phyloP scores from a whole-genome alignment of 2,888 invertebrate genomes.

The Drosophila sordidula region DNA sequence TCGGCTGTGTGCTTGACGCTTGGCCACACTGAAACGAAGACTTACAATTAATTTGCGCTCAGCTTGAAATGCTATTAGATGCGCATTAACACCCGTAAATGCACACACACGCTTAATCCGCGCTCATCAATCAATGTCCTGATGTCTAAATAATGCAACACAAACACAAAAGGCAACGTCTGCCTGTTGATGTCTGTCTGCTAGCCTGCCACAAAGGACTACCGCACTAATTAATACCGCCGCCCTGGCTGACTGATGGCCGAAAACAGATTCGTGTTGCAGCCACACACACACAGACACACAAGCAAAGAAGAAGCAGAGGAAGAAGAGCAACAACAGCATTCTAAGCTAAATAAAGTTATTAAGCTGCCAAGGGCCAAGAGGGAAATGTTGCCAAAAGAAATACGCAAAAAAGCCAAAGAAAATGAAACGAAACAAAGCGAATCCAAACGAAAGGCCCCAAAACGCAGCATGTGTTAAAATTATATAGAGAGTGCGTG shows the following conservation, averaged over 20 bases:
- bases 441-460: conserved; percentile 38
- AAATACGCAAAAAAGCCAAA: conserved; percentile 10
- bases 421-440: conserved; percentile 46
- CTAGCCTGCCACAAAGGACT: conserved; percentile 70
- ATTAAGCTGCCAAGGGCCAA: conserved; percentile 60
- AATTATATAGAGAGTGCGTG: conserved; percentile 81
- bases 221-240: conserved; percentile 78
- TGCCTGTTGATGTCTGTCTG: conserved; percentile 7
- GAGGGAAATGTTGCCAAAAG: conserved; percentile 70
- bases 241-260: conserved; percentile 55
- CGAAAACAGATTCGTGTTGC: conserved; percentile 40
- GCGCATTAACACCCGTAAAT: conserved; percentile 61
- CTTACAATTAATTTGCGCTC: conserved; percentile 43
- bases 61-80: conserved; percentile 60
- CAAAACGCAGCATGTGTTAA: conserved; percentile 78
- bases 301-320: conserved; percentile 5
- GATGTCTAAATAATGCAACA: conserved; percentile 77
- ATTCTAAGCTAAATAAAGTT: conserved; percentile 78
- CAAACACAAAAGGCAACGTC: conserved; percentile 31
- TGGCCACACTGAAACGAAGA: conserved; percentile 11
- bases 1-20: conserved; percentile 5
- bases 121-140: conserved; percentile 72
- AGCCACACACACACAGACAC: conserved; percentile 39
- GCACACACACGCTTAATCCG: conserved; percentile 10
- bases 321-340: conserved; percentile 22